Evolutionary conservation across 2,797 vertebrate species (phyloP), one percentile per base, ranked within the genome.

Genomic region (Halcyon chelicuti): DNA sequence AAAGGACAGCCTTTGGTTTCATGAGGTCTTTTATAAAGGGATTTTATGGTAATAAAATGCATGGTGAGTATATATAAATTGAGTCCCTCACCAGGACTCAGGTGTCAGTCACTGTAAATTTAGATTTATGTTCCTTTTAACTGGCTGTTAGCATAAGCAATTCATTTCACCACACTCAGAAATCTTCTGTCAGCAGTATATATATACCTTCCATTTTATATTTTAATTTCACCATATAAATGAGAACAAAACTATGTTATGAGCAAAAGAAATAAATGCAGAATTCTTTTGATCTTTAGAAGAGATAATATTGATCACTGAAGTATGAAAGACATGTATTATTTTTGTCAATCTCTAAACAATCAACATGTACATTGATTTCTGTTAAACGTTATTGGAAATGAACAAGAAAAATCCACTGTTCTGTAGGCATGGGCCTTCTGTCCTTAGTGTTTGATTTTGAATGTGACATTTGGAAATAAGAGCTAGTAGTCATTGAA

Each of bases 61-160:
- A 49, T 61, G 5, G 72, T 68, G 22, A 86, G 33, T 75, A 58
- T 29, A 42, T 51, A 88, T 75, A 71, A 93, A 94, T 87, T 73
- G 55, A 90, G 35, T 89, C 46, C 55, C 46, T 94, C 33, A 88
- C 26, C 54, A 82, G 86, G 42, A 25, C n/a, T 84, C 40, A n/a
- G 19, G 16, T 94, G 96, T 68, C 66, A 91, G 20, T n/a, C 55
- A 78, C 57, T 73, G 51, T 95, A 89, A 94, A 94, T 93, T 94
- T 90, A 93, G 74, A 94, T 96, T 89, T 93, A 95, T 62, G 35
- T 78, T 81, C 86, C 46, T 83, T 92, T 66, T 88, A 71, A 93
- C 66, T 62, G 29, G 33, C 37, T 89, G 44, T 83, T 93, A 87
- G n/a, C 33, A 67, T 65, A 91, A 94, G 46, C 28, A 55, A 93